Conservation (phyloP, 92 coral and sea anemone genomes). For the Parazoanthus atlanticus region DNA sequence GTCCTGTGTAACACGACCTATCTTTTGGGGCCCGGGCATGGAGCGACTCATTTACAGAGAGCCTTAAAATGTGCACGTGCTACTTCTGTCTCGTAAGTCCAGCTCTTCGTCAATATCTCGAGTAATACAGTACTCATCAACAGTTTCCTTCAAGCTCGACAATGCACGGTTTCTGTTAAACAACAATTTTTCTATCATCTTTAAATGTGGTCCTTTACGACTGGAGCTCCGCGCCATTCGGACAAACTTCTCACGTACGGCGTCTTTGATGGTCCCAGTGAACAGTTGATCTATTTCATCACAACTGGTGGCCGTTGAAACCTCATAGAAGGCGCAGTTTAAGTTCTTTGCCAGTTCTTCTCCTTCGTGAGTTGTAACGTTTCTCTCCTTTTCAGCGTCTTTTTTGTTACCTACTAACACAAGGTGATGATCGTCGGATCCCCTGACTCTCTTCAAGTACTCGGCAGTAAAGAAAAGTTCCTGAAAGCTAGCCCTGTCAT, state of each 20-base stretch:
- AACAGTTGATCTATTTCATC: constrained; percentile 67
- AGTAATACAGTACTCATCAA: constrained; percentile 73
- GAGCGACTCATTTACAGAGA: not conserved
- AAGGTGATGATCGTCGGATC: constrained; percentile 49
- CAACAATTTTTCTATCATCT: constrained; percentile 68
- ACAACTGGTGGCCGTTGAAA: constrained; percentile 63
- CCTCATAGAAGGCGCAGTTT: constrained; percentile 58
- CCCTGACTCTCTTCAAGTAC: constrained; percentile 52
- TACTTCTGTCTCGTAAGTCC: constrained; percentile 68
- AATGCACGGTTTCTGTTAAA: constrained; percentile 66
- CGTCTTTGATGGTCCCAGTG: constrained; percentile 40
- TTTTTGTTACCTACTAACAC: constrained; percentile 70
- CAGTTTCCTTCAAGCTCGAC: constrained; percentile 77
- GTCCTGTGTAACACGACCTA: too few species aligned
- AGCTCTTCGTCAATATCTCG: constrained; percentile 52
- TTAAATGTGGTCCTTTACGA: constrained; percentile 53
- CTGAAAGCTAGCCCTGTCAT: constrained; percentile 70
- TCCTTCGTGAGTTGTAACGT: constrained; percentile 57
- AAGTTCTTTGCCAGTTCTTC: constrained; percentile 47
- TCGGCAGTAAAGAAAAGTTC: constrained; percentile 38
- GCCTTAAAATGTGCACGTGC: constrained; percentile 55
- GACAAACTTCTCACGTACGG: constrained; percentile 45
- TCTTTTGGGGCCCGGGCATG: too few species aligned
- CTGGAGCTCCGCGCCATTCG: constrained; percentile 56
- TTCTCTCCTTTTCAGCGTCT: constrained; percentile 58